phyloP scores from a whole-genome alignment of 2,113 vertebrate genomes.

The Gambusia affinis region DNA sequence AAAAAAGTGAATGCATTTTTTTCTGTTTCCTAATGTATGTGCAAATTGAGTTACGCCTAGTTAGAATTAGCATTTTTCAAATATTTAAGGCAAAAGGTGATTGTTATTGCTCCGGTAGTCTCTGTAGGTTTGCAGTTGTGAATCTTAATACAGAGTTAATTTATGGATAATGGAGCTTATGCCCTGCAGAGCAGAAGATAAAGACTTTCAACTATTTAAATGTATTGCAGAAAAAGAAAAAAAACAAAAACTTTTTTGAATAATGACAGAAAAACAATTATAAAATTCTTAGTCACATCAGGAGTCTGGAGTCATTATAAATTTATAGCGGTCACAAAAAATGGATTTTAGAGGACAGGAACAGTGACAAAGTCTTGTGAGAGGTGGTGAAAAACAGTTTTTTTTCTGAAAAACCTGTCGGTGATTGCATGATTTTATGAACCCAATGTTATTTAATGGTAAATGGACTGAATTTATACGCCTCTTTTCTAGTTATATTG shows the following conservation, averaged over 20 bases:
- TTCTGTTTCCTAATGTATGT: not conserved
- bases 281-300: not conserved
- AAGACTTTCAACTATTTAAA: not conserved
- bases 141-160: not conserved
- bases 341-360: not conserved
- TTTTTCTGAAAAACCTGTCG: not conserved
- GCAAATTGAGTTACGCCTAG: not conserved
- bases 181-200: not conserved
- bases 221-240: not conserved
- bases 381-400: not conserved
- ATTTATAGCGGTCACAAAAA: not conserved
- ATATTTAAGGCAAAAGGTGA: not conserved
- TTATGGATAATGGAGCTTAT: not conserved
- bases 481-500: too few relatives aligned
- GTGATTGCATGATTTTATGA: not conserved
- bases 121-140: not conserved
- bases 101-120: not conserved
- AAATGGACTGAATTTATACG: too few relatives aligned
- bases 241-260: too few relatives aligned
- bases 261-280: too few relatives aligned
- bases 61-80: not conserved
- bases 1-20: not conserved
- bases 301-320: not conserved
- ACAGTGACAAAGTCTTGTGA: not conserved
- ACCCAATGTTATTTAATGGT: conserved; percentile 1